Evolutionary conservation across 2,113 vertebrate genomes (phyloP).

Genomic region (Leptocoma aspasia): DNA sequence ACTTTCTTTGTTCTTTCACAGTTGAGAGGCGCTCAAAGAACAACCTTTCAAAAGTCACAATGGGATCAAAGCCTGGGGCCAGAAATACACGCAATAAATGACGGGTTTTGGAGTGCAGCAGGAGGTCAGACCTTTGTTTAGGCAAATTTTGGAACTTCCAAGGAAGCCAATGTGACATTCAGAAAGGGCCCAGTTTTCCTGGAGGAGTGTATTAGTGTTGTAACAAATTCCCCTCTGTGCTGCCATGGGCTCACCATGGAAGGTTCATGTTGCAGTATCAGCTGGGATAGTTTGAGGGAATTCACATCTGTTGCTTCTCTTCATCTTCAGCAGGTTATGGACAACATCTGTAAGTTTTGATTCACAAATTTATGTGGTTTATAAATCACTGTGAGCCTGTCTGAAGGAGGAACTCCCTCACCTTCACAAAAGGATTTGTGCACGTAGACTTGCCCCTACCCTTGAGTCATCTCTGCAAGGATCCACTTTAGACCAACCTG

Average conservation of each 20-base stretch:
- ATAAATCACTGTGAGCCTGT: neutral
- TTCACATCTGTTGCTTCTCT: neutral
- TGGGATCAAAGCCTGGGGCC: neutral
- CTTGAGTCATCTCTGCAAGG: neutral
- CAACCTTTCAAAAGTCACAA: neutral
- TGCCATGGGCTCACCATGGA: rapidly evolving
- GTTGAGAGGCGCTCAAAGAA: neutral
- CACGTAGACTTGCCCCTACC: neutral
- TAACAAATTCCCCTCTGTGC: neutral
- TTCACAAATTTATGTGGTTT: neutral
- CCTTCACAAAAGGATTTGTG: neutral
- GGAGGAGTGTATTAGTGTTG: neutral
- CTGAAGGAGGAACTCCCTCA: neutral
- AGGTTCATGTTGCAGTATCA: neutral
- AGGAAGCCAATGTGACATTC: neutral
- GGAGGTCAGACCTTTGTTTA: neutral
- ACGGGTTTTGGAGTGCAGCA: neutral
- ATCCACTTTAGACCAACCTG: neutral
- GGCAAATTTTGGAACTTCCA: neutral
- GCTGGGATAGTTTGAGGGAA: neutral
- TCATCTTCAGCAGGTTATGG: neutral
- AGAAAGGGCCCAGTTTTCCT: neutral
- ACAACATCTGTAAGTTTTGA: neutral
- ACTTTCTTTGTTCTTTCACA: neutral
- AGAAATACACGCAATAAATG: neutral